Base-by-base conservation (phyloP, 2,797 vertebrate species). In the Pogoniulus pusillus region DNA sequence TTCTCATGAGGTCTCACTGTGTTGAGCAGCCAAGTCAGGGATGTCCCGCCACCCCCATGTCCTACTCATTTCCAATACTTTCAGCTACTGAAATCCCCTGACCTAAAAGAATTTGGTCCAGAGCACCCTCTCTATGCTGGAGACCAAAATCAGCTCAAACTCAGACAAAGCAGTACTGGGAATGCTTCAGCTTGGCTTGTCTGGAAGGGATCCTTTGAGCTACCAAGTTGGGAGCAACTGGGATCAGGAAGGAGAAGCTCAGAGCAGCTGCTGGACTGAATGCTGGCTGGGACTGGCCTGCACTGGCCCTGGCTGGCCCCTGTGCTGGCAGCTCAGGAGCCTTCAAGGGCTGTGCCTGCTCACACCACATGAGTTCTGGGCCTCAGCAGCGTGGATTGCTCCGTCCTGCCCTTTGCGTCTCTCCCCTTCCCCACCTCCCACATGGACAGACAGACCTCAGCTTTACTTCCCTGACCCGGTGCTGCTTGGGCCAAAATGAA, bases 401-500 rank as follows among this genome's bases (percentile, higher is more conserved):
- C 85, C 24, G 24, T 45, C 39, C 91, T 87, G 72, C 82, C 89
- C 71, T 89, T 32, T 66, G 51, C 55, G 59, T 39, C 41, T 65
- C 45, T 84, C 53, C 71, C 39, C 74, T 92, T 85, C 41, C 86
- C 26, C 47, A 54, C 59, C 78, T 86, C 39, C 37, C 59, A 76
- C 2, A 0, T 0, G 2, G 53, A 58, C 3, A 4, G 79, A 54
- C 51, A 54, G 51, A 85, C 86, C 6, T 0, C 65, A 65, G 89
- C 71, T 85, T 68, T 53, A 24, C 63, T 73, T 81, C 57, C 59
- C 73, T 93, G 91, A 73, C 90, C 93, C 15, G 16, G 37, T 70
- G 64, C 68, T 77, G 35, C 37, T 51, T 3, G 9, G 85, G 93
- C 96, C 96, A 96, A 95, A 92, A 93, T 4, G 94, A 96, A 96